phyloP scores from a whole-genome alignment of 2,113 vertebrate genomes.

The Barnardius zonarius region DNA sequence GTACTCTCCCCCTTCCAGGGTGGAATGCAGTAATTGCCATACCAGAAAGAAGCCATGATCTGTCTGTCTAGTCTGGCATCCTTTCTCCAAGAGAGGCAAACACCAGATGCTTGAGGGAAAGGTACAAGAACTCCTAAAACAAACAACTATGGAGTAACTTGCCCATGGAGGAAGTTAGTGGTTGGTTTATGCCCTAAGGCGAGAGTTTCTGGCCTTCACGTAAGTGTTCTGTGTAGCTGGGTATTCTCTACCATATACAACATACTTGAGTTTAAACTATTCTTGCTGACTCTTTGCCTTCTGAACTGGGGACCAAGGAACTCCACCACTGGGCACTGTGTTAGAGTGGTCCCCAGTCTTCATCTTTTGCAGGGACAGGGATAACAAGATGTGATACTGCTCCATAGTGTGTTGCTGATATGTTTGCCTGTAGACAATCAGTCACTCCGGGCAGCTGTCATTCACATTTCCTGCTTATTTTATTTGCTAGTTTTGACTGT shows the following conservation, averaged over 20 bases:
- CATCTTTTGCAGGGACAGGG: not conserved
- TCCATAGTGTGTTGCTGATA: not conserved
- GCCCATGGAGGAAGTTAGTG: slow-evolving; percentile 28
- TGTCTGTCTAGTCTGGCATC: slow-evolving; percentile 58
- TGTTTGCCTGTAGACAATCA: not conserved
- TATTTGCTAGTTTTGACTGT: not conserved
- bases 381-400: not conserved
- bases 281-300: not conserved
- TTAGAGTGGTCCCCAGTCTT: not conserved
- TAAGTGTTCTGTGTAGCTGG: not conserved
- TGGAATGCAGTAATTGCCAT: slow-evolving; percentile 64
- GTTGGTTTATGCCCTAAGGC: slow-evolving; percentile 35
- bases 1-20: slow-evolving; percentile 36
- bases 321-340: not conserved
- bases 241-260: not conserved
- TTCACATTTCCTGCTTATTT: not conserved
- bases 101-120: slow-evolving; percentile 46
- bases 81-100: slow-evolving; percentile 39
- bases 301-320: not conserved
- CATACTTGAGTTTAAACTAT: not conserved
- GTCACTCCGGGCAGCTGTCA: not conserved
- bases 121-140: slow-evolving; percentile 36
- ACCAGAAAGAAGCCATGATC: slow-evolving; percentile 56
- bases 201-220: not conserved
- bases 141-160: slow-evolving; percentile 47